Evolutionary conservation across 2,113 vertebrate genomes (phyloP).

Genomic region (Neotragus pygmaeus): DNA sequence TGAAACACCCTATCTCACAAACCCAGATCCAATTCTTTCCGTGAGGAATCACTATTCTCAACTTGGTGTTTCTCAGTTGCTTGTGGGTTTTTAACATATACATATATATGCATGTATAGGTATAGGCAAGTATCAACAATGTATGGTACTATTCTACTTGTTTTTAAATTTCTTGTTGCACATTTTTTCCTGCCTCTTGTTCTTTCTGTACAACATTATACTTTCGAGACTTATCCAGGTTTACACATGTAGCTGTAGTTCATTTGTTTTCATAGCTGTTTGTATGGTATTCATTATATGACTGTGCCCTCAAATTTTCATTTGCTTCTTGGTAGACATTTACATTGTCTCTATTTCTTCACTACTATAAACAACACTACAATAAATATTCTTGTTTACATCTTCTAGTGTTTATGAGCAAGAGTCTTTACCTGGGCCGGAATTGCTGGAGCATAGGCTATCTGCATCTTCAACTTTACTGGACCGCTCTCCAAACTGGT

Average conservation of each 20-base stretch:
- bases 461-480: background rate
- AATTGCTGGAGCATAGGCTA: background rate
- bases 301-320: slow-evolving; percentile 8
- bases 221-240: background rate
- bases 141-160: background rate
- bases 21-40: background rate
- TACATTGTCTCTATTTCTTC: background rate
- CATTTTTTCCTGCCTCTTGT: background rate
- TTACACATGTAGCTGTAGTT: background rate
- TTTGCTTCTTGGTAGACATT: slow-evolving; percentile 5
- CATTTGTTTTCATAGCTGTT: slow-evolving; percentile 5
- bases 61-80: background rate
- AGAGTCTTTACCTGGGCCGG: background rate
- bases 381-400: background rate
- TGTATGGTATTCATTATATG: background rate
- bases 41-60: background rate
- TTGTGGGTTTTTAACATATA: background rate
- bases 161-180: background rate
- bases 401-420: background rate
- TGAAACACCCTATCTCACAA: background rate
- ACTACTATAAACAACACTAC: background rate
- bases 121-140: background rate
- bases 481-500: background rate
- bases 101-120: background rate
- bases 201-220: background rate